Evolutionary conservation across 2,113 vertebrate genomes (phyloP).

Genomic region (Struthidea cinerea): DNA sequence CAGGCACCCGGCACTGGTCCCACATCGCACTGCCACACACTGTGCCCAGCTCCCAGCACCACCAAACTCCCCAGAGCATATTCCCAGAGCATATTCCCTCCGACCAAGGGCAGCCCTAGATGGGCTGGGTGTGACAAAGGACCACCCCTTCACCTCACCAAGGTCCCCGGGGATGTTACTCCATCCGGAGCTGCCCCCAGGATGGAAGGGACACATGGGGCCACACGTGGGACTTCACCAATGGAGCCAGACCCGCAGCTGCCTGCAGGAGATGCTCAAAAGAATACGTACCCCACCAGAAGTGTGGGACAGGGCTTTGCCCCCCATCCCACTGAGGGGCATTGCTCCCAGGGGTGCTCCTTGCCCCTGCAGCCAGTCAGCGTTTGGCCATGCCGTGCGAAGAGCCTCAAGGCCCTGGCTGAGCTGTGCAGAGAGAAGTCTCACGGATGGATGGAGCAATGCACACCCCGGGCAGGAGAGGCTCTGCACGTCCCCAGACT

Average conservation of each 20-base stretch:
- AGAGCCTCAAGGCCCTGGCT: not conserved
- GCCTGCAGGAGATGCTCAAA: not conserved
- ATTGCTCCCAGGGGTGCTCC: not conserved
- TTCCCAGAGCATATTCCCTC: not conserved
- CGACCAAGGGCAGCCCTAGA: not conserved
- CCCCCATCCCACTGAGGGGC: not conserved
- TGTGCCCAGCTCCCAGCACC: not conserved
- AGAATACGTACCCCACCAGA: fast-evolving
- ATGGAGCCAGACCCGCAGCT: not conserved
- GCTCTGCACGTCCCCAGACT: not conserved
- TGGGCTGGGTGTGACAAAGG: not conserved
- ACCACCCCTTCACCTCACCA: not conserved
- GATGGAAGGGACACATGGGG: not conserved
- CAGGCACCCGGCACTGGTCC: fast-evolving
- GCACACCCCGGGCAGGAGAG: not conserved
- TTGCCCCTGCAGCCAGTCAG: not conserved
- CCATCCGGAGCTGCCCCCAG: not conserved
- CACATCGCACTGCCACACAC: not conserved
- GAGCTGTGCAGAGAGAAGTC: not conserved
- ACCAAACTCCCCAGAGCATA: not conserved
- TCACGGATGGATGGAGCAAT: not conserved
- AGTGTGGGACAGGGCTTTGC: not conserved
- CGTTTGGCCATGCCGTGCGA: fast-evolving
- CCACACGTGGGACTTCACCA: not conserved
- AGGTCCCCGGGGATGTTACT: not conserved